phyloP scores from a whole-genome alignment of 2,888 invertebrate species.

The Trypoxylon attenuatum region DNA sequence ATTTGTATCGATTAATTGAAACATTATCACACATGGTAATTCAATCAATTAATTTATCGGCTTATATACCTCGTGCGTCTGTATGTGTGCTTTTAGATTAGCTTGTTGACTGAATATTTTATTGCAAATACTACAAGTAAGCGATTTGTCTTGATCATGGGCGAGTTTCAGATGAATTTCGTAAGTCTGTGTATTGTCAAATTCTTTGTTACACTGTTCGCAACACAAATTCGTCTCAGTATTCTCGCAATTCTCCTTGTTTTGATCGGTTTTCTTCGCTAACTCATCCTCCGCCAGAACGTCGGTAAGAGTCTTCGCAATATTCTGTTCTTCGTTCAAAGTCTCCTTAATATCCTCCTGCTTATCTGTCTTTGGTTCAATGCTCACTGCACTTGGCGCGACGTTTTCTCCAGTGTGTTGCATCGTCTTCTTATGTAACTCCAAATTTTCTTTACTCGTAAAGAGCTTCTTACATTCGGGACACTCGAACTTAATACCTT shows the following conservation, averaged over 20 bases:
- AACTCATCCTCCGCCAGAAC: too few species aligned
- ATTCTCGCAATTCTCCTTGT: constrained; percentile 6
- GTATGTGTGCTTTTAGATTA: constrained; percentile 78
- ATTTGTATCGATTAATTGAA: not conserved
- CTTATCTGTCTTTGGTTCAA: not conserved
- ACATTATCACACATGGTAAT: not conserved
- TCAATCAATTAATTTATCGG: not conserved
- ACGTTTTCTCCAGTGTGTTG: constrained; percentile 77
- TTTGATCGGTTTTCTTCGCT: not conserved
- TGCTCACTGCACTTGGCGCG: constrained; percentile 63
- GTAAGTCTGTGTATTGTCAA: constrained; percentile 78
- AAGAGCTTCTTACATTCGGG: constrained; percentile 76
- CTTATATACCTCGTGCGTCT: constrained; percentile 38
- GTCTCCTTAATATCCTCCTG: not conserved
- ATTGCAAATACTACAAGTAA: constrained; percentile 78
- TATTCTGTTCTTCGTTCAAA: constrained; percentile 17
- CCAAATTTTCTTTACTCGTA: constrained; percentile 76
- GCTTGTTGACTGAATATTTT: constrained; percentile 79
- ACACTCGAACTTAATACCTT: constrained; percentile 79
- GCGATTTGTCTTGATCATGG: constrained; percentile 78
- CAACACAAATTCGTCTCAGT: constrained; percentile 73
- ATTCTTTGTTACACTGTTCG: constrained; percentile 78
- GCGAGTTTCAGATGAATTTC: constrained; percentile 78
- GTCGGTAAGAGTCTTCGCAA: not conserved
- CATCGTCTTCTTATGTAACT: constrained; percentile 77